Percentiles rank a stretch among this genome's conserved stretches.
phyloP scores from a whole-genome alignment of 2,888 invertebrate genomes.

The Helobdella robusta region DNA sequence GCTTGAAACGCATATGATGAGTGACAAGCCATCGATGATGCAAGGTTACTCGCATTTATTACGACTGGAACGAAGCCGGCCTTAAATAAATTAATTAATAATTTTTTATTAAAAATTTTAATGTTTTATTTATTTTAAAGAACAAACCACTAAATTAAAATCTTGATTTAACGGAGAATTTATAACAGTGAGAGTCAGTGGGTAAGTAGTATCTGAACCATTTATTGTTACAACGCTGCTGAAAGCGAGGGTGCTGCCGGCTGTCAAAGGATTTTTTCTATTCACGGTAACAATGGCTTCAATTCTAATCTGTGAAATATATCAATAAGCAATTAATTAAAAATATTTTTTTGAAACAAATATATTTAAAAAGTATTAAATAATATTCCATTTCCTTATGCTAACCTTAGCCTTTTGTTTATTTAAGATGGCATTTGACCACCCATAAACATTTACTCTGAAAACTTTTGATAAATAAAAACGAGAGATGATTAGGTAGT shows the following conservation, averaged over 20 bases:
- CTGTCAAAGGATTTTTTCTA: background rate
- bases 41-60: too few relatives aligned
- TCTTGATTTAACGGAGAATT: slow-evolving; percentile 1
- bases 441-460: too few relatives aligned
- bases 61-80: too few relatives aligned
- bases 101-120: too few relatives aligned
- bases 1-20: slow-evolving; percentile 10
- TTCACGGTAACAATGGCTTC: slow-evolving; percentile 23
- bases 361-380: background rate
- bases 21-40: background rate
- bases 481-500: too few relatives aligned
- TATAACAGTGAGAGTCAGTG: slow-evolving; percentile 4
- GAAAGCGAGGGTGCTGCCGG: background rate
- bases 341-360: background rate
- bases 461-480: too few relatives aligned
- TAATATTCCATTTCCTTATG: too few relatives aligned
- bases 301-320: slow-evolving; percentile 15
- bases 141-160: slow-evolving; percentile 8
- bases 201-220: background rate
- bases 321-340: background rate
- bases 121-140: too few relatives aligned
- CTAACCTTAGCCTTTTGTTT: too few relatives aligned
- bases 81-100: too few relatives aligned
- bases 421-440: too few relatives aligned
- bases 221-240: slow-evolving; percentile 12